A percentile compares a stretch with the other conserved stretches of the same genome.
These are phyloP conservation scores for Heliocidaris erythrogramma DNA, from an alignment of 35 echinoderm and acorn worm species.

Conservation along the genomic window DNA sequence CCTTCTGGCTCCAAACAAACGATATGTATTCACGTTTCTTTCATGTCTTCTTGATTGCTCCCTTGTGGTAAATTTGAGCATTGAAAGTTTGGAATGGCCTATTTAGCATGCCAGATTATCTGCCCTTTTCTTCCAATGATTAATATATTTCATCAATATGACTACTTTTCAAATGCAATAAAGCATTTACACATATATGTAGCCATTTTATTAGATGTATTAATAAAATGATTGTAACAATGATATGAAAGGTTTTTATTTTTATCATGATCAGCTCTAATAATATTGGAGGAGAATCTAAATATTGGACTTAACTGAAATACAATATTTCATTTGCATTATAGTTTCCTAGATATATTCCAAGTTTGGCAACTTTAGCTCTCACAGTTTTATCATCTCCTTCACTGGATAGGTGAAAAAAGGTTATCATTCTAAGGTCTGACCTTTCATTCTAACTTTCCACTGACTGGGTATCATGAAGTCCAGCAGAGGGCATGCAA, in stretches of 20 bases:
- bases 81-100: neutral
- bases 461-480: neutral
- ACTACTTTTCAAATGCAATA: neutral
- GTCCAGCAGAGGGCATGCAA: neutral
- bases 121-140: neutral
- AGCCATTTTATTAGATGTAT: neutral
- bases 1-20: too few species aligned
- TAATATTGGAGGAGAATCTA: too few species aligned
- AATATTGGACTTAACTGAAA: too few species aligned
- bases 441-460: neutral
- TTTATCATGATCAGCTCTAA: neutral
- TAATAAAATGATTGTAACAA: too few species aligned
- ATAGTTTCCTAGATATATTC: too few species aligned
- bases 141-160: neutral
- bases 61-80: neutral
- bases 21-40: too few species aligned
- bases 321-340: too few species aligned
- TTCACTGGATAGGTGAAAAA: neutral
- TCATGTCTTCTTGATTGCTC: too few species aligned
- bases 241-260: too few species aligned
- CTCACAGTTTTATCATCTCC: neutral
- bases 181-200: neutral
- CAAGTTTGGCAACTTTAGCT: neutral
- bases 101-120: neutral
- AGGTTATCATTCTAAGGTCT: neutral